phyloP scores from a whole-genome alignment of 2,888 invertebrate genomes.

The Drosophila infuscata region DNA sequence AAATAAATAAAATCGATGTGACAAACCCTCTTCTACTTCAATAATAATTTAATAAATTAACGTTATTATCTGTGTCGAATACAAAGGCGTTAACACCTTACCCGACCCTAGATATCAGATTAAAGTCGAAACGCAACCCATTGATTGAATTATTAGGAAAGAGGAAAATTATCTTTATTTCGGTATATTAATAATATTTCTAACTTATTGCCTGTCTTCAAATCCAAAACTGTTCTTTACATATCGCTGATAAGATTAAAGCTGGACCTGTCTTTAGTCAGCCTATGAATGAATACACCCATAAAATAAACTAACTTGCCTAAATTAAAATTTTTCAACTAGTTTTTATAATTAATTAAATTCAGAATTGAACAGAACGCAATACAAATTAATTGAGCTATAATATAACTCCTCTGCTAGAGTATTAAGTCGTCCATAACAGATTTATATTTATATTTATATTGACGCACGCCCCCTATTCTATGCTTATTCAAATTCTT shows the following conservation, averaged over 20 bases:
- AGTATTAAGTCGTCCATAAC: slow-evolving; percentile 14
- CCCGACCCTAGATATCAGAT: not conserved
- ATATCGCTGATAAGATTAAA: not conserved
- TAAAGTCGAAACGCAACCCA: not conserved
- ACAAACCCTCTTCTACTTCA: slow-evolving; percentile 23
- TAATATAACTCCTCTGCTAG: not conserved
- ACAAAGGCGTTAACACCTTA: not conserved
- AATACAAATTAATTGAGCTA: not conserved
- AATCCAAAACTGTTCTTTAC: not conserved
- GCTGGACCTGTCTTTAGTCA: not conserved
- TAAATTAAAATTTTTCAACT: not conserved
- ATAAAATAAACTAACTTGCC: not conserved
- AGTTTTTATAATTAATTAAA: not conserved
- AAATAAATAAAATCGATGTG: not conserved
- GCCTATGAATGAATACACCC: not conserved
- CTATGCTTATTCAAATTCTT: slow-evolving; percentile 17
- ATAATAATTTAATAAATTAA: slow-evolving; percentile 12
- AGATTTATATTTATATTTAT: no score
- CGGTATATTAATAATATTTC: not conserved
- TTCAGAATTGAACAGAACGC: not conserved
- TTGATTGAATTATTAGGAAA: not conserved
- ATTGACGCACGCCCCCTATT: slow-evolving; percentile 47
- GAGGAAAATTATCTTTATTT: not conserved
- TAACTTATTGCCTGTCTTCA: not conserved
- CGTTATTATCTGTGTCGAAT: not conserved